Evolutionary conservation across 2,888 invertebrate genomes (phyloP).

Genomic region (Argynnis bischoffii): DNA sequence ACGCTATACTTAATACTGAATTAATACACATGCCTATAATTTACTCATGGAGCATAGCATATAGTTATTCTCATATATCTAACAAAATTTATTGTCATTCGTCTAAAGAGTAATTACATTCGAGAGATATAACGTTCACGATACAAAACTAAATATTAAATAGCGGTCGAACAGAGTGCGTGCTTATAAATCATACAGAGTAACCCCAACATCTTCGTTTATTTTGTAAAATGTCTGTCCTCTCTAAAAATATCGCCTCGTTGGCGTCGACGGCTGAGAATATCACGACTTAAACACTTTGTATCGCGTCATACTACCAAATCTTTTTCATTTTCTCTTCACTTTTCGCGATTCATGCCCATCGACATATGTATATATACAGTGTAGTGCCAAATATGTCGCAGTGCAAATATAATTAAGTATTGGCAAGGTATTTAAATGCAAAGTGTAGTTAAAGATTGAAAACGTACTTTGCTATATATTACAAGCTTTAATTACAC

Average conservation of each 20-base stretch:
- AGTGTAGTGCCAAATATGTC: constrained; percentile 12
- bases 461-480: not conserved
- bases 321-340: constrained; percentile 31
- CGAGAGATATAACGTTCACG: not conserved
- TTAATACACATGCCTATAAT: no score
- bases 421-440: not conserved
- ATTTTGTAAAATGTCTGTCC: constrained; percentile 78
- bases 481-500: not conserved
- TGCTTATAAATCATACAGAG: constrained; percentile 62
- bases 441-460: not conserved
- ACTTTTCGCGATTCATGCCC: constrained; percentile 14
- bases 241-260: constrained; percentile 75
- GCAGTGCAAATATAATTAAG: not conserved
- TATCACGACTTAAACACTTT: constrained; percentile 61
- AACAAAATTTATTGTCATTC: no score
- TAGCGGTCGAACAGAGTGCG: constrained; percentile 31
- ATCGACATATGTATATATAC: constrained; percentile 9
- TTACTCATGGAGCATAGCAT: no score
- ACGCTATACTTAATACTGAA: no score
- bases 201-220: constrained; percentile 68
- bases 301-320: constrained; percentile 54
- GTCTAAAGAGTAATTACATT: not conserved
- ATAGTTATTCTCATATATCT: no score
- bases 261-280: constrained; percentile 69
- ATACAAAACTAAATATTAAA: constrained; percentile 24